Conservation (phyloP, 2,888 invertebrate species). For the Temnothorax unifasciatus region DNA sequence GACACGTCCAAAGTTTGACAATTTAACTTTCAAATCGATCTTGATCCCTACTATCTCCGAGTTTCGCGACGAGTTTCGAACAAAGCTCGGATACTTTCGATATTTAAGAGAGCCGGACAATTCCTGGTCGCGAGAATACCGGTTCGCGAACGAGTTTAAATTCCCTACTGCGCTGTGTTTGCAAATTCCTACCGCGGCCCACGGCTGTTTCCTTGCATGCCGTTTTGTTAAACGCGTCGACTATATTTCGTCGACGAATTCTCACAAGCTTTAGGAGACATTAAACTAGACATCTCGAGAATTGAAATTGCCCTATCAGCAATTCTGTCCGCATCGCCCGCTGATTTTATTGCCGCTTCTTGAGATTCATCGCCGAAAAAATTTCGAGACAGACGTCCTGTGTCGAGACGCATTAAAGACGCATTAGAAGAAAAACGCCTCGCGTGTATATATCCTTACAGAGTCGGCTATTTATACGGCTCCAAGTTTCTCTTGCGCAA, state of each 20-base stretch:
- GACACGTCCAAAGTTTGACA: not conserved
- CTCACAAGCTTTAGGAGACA: not conserved
- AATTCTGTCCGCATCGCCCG: not conserved
- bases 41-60: not conserved
- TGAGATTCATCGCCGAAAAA: not conserved
- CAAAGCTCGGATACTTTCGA: conserved; percentile 15
- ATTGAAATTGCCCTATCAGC: not conserved
- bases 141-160: conserved; percentile 14
- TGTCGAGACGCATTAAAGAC: not conserved
- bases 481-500: conserved; percentile 27
- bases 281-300: not conserved
- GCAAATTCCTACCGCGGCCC: not conserved
- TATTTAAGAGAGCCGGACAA: not conserved
- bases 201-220: not conserved
- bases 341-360: not conserved
- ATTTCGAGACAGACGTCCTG: not conserved
- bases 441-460: not conserved
- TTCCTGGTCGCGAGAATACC: not conserved
- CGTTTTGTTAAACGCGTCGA: not conserved
- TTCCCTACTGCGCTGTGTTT: not conserved
- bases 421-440: conserved; percentile 1
- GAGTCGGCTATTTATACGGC: conserved; percentile 6
- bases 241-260: not conserved
- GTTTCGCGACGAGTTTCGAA: not conserved
- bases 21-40: conserved; percentile 24